phyloP scores from a whole-genome alignment of 2,797 vertebrate genomes.

The Poeciliopsis infans region DNA sequence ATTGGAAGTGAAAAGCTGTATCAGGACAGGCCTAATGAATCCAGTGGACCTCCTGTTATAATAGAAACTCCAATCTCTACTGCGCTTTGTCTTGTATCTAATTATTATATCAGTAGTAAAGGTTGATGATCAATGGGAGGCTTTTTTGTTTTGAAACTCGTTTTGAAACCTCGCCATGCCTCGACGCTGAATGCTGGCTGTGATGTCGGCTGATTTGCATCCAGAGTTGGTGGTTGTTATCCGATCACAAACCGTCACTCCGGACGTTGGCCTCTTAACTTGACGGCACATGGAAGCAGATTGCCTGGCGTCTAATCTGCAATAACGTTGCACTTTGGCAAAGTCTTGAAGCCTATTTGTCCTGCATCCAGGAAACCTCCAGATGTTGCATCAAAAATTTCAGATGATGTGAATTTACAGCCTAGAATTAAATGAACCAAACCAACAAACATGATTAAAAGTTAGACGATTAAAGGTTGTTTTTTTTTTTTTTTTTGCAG shows the following conservation, averaged over 20 bases:
- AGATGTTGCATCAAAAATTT: not conserved
- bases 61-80: not conserved
- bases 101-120: not conserved
- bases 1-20: too few relatives aligned
- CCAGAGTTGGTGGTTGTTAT: not conserved
- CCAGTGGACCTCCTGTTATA: too few relatives aligned
- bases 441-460: not conserved
- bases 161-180: not conserved
- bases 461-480: not conserved
- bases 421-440: not conserved
- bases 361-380: not conserved
- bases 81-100: not conserved
- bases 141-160: not conserved
- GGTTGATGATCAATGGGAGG: not conserved
- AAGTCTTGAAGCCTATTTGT: not conserved
- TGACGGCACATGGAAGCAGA: not conserved
- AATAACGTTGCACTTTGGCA: not conserved
- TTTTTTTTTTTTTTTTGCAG: not conserved
- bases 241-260: not conserved
- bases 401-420: not conserved
- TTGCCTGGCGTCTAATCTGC: not conserved
- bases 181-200: not conserved
- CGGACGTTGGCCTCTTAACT: not conserved
- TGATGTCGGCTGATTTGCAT: not conserved
- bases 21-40: too few relatives aligned